Conservation (phyloP, 1,140 invertebrate species). For the Sitophilus oryzae region DNA sequence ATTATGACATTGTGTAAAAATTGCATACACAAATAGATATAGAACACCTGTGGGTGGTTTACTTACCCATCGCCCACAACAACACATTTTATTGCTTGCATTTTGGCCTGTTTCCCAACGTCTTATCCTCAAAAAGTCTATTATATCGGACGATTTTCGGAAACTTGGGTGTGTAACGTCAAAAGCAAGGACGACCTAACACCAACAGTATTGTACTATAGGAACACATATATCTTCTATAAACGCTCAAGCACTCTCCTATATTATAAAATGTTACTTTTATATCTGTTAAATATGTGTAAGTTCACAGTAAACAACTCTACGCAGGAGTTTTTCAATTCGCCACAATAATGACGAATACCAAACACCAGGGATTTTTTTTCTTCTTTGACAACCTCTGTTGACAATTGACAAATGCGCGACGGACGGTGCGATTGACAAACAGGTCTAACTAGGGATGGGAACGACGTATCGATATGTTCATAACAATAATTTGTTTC, state of each 20-base stretch:
- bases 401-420: too few relatives aligned
- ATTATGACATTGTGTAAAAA: neutral
- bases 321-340: neutral
- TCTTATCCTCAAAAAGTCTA: constrained; percentile 11
- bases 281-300: too few relatives aligned
- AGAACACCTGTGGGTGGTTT: neutral
- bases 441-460: too few relatives aligned
- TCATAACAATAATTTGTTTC: too few relatives aligned
- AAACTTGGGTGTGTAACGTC: constrained; percentile 27
- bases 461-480: too few relatives aligned
- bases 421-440: too few relatives aligned
- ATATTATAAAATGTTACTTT: too few relatives aligned
- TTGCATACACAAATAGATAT: neutral
- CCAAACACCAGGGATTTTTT: neutral
- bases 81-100: constrained; percentile 94
- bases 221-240: constrained; percentile 6
- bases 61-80: constrained; percentile 90
- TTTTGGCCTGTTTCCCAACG: constrained; percentile 41
- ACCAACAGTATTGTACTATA: constrained; percentile 7
- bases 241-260: neutral
- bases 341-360: neutral
- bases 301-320: too few relatives aligned
- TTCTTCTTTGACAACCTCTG: neutral
- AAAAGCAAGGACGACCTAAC: constrained; percentile 25
- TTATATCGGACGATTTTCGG: constrained; percentile 21